phyloP scores from a whole-genome alignment of 2,113 vertebrate species.

The Ploceus nigricollis region DNA sequence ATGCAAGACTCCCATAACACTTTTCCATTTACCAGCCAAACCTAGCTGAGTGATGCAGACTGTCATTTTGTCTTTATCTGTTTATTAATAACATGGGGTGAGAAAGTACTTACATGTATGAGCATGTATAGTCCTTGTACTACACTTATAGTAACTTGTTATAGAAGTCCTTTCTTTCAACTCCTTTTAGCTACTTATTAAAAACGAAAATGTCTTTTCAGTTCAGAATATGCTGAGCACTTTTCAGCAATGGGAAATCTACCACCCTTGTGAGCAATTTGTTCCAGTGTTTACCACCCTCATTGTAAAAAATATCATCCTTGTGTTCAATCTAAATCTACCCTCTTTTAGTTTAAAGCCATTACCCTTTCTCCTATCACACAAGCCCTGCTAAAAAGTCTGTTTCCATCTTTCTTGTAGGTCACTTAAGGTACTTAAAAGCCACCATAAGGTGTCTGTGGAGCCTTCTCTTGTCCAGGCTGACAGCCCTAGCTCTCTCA shows the following conservation, averaged over 20 bases:
- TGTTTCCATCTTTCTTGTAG: not conserved
- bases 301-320: not conserved
- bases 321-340: not conserved
- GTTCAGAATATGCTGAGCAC: not conserved
- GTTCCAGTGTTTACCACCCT: not conserved
- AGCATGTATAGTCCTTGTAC: not conserved
- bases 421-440: not conserved
- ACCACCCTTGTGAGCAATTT: not conserved
- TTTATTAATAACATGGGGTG: not conserved
- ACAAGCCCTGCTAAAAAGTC: not conserved
- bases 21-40: not conserved
- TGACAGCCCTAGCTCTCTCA: not conserved
- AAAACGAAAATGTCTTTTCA: not conserved
- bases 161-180: not conserved
- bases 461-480: not conserved
- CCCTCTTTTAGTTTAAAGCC: not conserved
- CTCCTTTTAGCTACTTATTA: not conserved
- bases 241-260: not conserved
- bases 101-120: not conserved
- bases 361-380: not conserved
- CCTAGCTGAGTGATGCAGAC: not conserved
- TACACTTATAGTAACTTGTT: fast-evolving
- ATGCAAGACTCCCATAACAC: not conserved
- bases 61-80: not conserved
- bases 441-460: fast-evolving